Evolutionary conservation across 2,797 vertebrate genomes (phyloP).

Genomic region (Astyanax mexicanus): DNA sequence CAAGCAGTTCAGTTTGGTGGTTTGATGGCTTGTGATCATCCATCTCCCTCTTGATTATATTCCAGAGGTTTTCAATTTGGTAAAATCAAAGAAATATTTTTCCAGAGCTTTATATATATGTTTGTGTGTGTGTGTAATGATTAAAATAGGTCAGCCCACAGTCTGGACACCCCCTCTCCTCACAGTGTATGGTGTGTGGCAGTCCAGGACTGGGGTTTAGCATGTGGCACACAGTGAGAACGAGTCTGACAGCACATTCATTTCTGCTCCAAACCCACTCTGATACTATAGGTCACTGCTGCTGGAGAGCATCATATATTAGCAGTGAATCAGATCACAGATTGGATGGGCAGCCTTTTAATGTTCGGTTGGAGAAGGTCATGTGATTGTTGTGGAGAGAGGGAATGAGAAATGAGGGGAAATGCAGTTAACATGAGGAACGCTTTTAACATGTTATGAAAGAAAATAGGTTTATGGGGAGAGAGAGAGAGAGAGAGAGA

Average conservation of each 20-base stretch:
- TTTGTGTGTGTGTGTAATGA: too few relatives aligned
- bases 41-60: too few relatives aligned
- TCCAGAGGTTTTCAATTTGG: too few relatives aligned
- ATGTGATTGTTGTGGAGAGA: neutral
- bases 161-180: too few relatives aligned
- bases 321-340: neutral
- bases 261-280: neutral
- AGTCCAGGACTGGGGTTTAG: neutral
- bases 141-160: too few relatives aligned
- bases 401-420: neutral
- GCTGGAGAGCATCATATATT: neutral
- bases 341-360: neutral
- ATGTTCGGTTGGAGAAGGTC: neutral
- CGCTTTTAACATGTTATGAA: neutral
- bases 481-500: neutral
- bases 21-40: too few relatives aligned
- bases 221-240: neutral
- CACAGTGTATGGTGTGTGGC: neutral
- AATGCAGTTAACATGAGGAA: neutral
- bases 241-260: neutral
- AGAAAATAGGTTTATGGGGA: neutral
- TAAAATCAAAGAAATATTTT: too few relatives aligned
- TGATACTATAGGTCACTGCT: neutral
- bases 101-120: too few relatives aligned
- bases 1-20: too few relatives aligned